These are phyloP conservation scores for Panulirus ornatus DNA, from an alignment of 1,140 invertebrate species.

Conservation along the genomic window DNA sequence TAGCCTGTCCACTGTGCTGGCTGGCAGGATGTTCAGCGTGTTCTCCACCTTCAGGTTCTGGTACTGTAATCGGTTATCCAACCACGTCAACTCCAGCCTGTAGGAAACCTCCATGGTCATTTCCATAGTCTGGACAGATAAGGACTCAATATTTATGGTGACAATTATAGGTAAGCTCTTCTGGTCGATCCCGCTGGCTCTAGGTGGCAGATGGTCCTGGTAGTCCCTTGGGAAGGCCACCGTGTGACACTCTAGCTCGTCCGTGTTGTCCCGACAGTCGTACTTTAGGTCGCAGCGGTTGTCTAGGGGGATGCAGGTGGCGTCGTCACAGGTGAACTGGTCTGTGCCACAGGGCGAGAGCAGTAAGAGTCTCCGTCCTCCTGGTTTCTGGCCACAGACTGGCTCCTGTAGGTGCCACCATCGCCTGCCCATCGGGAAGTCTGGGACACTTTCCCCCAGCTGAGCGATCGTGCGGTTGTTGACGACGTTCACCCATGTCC, in stretches of 20 bases:
- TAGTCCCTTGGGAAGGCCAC: conserved; percentile 55
- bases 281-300: conserved; percentile 82
- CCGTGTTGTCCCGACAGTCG: conserved; percentile 85
- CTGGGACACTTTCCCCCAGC: conserved; percentile 25
- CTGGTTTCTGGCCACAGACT: conserved; percentile 47
- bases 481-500: conserved; percentile 55
- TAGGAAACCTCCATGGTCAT: conserved; percentile 38
- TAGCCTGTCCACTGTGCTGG: background rate
- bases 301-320: conserved; percentile 78
- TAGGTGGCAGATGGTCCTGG: conserved; percentile 61
- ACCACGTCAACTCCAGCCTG: conserved; percentile 32
- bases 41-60: conserved; percentile 44
- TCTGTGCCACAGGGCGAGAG: conserved; percentile 31
- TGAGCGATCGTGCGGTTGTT: conserved; percentile 33
- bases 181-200: background rate
- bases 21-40: conserved; percentile 34
- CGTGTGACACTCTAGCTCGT: conserved; percentile 83
- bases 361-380: conserved; percentile 33
- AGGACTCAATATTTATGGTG: conserved; percentile 5
- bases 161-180: conserved; percentile 10
- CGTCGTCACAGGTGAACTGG: conserved; percentile 77
- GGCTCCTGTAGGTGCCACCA: conserved; percentile 48
- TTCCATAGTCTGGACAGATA: conserved; percentile 37
- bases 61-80: conserved; percentile 35
- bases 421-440: conserved; percentile 51